These are phyloP conservation scores for Trematomus bernacchii DNA, from an alignment of 2,797 vertebrate species.

Conservation along the genomic window DNA sequence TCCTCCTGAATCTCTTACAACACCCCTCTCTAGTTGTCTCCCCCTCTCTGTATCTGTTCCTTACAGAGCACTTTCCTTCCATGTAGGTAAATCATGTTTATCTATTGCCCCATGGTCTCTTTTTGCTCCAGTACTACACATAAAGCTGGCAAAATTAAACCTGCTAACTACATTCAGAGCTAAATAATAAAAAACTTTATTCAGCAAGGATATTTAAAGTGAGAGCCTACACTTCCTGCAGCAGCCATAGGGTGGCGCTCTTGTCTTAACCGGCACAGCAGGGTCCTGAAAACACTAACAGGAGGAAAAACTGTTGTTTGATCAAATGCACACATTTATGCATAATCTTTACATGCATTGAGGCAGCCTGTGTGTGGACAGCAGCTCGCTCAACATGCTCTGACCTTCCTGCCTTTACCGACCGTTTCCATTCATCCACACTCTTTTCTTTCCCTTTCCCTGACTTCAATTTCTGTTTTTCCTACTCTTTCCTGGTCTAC, in stretches of 20 bases:
- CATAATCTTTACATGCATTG: slow-evolving; percentile 72
- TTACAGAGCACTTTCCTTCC: not conserved
- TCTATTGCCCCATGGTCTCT: not conserved
- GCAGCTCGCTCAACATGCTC: slow-evolving; percentile 43
- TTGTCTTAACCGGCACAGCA: slow-evolving; percentile 46
- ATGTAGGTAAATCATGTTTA: slow-evolving; percentile 6
- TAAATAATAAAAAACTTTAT: not conserved
- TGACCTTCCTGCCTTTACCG: slow-evolving; percentile 22
- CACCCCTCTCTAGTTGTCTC: slow-evolving; percentile 19
- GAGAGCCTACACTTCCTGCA: slow-evolving; percentile 14
- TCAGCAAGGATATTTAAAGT: not conserved
- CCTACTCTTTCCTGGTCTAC: not conserved
- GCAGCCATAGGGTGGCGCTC: slow-evolving; percentile 69
- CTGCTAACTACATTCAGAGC: not conserved
- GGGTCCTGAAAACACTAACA: slow-evolving; percentile 16
- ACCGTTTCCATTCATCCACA: slow-evolving; percentile 22
- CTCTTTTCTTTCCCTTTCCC: not conserved
- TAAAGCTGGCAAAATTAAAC: not conserved
- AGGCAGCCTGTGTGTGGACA: slow-evolving; percentile 55
- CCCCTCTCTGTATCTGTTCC: not conserved
- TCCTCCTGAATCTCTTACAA: slow-evolving; percentile 31
- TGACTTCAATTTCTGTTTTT: not conserved
- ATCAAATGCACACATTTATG: slow-evolving; percentile 53
- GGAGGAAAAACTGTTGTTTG: slow-evolving; percentile 48
- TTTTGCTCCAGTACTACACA: not conserved